Base-by-base conservation (phyloP, 2,797 vertebrate species). In the Rhyacichthys aspro region DNA sequence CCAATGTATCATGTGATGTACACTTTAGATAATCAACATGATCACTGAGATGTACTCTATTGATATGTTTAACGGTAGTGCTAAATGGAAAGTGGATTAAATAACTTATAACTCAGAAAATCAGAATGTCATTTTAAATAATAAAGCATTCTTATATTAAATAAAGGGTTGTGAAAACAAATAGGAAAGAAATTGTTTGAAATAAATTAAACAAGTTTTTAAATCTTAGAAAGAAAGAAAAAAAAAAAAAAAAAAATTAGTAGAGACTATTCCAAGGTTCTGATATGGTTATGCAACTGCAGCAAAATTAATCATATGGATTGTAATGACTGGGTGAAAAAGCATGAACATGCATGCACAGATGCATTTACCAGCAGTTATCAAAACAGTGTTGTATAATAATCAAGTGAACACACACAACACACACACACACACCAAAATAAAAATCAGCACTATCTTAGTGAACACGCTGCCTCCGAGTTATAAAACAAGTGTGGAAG, bases 381-480 rank as follows among this genome's bases (percentile, higher is more conserved):
- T 44, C 28, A 9, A 32, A 3, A 36, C 37, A 47, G 5, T 52
- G 8, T n/a, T 60, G 10, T 42, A 50, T 42, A 43, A 55, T 37
- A 1, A 47, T 8, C 58, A 52, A 60, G 9, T 14, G 9, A 64
- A 60, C 54, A 50, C 58, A 56, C 55, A 45, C 32, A 32, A 42
- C 36, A 41, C 32, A 54, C 9, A 53, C 12, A 32, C n/a, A 50
- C 2, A 39, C 10, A 41, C 32, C 19, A 33, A 1, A 59, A 64
- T 7, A 7, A 54, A 45, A 70, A 49, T n/a, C 68, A 70, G 72
- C 76, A 79, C 16, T 75, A 47, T 67, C 41, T 56, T 68, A 57
- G 87, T 90, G 90, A 88, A 89, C 81, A 88, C 86, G 37, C 63
- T 85, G 78, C 57, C 57, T 78, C 68, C 45, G 72, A 78, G 19